Evolutionary conservation across 1,140 invertebrate genomes (phyloP).

Genomic region (Drosophila parabipectinata): DNA sequence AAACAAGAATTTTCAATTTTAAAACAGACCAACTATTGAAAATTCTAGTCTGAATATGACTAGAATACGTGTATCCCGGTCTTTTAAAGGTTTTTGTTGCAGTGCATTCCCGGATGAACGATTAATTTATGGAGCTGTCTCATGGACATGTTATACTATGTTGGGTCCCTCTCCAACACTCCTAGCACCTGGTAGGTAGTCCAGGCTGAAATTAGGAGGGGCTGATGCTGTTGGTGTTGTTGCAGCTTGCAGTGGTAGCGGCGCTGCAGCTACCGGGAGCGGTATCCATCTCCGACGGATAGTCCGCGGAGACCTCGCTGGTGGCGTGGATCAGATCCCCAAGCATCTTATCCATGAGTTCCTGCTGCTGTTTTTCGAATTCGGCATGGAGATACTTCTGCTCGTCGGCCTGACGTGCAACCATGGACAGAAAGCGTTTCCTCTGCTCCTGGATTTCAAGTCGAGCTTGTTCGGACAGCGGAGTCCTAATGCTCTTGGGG

Average conservation of each 20-base stretch:
- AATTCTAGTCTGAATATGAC: constrained; percentile 14
- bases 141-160: not conserved
- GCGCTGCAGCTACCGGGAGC: not conserved
- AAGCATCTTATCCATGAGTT: constrained; percentile 40
- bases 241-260: not conserved
- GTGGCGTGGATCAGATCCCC: constrained; percentile 7
- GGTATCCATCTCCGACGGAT: not conserved
- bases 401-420: constrained; percentile 42
- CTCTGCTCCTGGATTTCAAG: constrained; percentile 24
- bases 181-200: not conserved
- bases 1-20: constrained; percentile 21
- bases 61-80: constrained; percentile 1
- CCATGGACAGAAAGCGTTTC: constrained; percentile 24
- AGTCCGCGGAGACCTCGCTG: constrained; percentile 1
- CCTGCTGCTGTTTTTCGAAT: constrained; percentile 42
- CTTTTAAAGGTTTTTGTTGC: not conserved
- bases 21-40: not conserved
- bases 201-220: not conserved
- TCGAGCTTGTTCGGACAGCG: not conserved
- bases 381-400: constrained; percentile 45
- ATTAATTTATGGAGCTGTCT: constrained; percentile 7
- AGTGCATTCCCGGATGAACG: constrained; percentile 11
- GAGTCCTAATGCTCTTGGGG: constrained; percentile 10
- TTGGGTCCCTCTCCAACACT: not conserved
- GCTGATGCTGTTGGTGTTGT: not conserved